Evolutionary conservation across 2,113 vertebrate species (phyloP).

Genomic region (Cochlearius cochlearius): DNA sequence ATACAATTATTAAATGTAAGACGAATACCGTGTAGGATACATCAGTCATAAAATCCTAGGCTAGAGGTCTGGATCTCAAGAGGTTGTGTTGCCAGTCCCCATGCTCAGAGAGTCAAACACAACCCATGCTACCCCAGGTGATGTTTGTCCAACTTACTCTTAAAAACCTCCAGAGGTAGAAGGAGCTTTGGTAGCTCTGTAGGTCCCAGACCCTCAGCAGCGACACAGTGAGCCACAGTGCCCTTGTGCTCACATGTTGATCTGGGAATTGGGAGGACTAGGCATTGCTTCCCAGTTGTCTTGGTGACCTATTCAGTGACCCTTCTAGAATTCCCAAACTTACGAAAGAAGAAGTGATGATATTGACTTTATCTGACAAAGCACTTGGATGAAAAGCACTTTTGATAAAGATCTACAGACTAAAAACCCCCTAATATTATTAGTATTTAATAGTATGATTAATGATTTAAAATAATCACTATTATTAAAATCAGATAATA

Average conservation of each 20-base stretch:
- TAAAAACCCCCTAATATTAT: neutral
- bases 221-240: neutral
- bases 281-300: neutral
- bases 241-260: neutral
- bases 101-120: neutral
- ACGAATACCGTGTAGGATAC: neutral
- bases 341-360: neutral
- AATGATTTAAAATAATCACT: neutral
- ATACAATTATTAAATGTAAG: slow-evolving; percentile 18
- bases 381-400: neutral
- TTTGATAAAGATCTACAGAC: neutral
- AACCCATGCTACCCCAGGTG: neutral
- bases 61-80: neutral
- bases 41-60: neutral
- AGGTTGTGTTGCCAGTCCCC: neutral
- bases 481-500: neutral
- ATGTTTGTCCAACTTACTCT: neutral
- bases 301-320: neutral
- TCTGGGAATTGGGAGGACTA: neutral
- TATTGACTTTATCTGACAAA: neutral
- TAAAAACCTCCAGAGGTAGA: neutral
- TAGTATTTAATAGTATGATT: neutral
- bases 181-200: neutral
- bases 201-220: neutral
- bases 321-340: neutral